Percentiles rank a stretch among this genome's conserved stretches.
phyloP scores from a whole-genome alignment of 2,888 invertebrate species.

The Cabera pusaria region DNA sequence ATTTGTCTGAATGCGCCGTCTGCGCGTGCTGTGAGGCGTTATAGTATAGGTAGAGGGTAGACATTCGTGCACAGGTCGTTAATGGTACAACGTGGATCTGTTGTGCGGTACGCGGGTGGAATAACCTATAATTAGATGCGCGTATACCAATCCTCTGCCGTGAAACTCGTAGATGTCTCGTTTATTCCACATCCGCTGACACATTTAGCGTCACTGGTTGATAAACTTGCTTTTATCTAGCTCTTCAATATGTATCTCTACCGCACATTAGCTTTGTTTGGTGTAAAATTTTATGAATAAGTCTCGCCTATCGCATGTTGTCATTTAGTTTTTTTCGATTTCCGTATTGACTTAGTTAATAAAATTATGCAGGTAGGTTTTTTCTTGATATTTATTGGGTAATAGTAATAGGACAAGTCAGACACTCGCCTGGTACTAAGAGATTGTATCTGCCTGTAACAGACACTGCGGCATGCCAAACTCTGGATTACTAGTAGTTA shows the following conservation, averaged over 20 bases:
- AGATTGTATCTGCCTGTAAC: too few species aligned
- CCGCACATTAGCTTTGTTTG: too few species aligned
- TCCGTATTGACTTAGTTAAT: too few species aligned
- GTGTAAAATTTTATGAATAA: too few species aligned
- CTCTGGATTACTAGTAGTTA: too few species aligned
- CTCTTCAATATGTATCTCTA: constrained; percentile 16
- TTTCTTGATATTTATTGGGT: too few species aligned
- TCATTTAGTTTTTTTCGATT: too few species aligned
- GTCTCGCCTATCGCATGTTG: too few species aligned
- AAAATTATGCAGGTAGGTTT: too few species aligned
- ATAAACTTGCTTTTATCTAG: constrained; percentile 35
- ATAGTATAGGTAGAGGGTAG: constrained; percentile 52
- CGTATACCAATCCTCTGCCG: constrained; percentile 67
- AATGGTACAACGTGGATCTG: constrained; percentile 74
- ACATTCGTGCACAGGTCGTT: constrained; percentile 74
- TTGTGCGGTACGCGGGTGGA: constrained; percentile 75
- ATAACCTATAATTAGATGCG: constrained; percentile 82
- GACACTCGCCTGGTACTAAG: too few species aligned
- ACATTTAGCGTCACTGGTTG: constrained; percentile 45
- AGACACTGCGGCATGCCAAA: too few species aligned
- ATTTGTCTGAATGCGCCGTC: constrained; percentile 47
- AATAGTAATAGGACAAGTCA: too few species aligned
- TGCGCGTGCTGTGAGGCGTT: constrained; percentile 45
- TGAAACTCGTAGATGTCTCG: constrained; percentile 67
- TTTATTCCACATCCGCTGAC: constrained; percentile 60